A percentile compares a stretch with the other conserved stretches of the same genome.
phyloP scores from a whole-genome alignment of 2,888 invertebrate species.

The Pediacus dermestoides region DNA sequence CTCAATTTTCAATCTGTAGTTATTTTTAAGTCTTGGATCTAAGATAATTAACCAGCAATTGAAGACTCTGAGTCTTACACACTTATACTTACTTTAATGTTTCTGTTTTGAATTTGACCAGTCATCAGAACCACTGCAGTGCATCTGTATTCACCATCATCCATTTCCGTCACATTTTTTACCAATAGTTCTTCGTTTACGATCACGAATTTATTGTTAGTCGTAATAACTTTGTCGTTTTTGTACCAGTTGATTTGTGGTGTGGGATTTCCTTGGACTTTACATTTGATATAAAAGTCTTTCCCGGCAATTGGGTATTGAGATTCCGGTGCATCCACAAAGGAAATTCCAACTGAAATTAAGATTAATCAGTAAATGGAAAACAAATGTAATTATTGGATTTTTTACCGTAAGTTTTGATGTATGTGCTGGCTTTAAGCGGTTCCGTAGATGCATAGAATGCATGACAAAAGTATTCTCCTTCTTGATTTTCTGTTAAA shows the following conservation, averaged over 20 bases:
- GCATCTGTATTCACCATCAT: slow-evolving; percentile 84
- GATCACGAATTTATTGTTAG: slow-evolving; percentile 69
- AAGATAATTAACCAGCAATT: no score
- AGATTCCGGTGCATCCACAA: slow-evolving; percentile 79
- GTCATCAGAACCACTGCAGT: slow-evolving; percentile 80
- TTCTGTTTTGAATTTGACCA: slow-evolving; percentile 72
- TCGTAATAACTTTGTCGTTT: slow-evolving; percentile 67
- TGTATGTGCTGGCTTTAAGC: slow-evolving; percentile 62
- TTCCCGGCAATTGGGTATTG: slow-evolving; percentile 76
- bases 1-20: no score
- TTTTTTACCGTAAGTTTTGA: slow-evolving; percentile 70
- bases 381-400: slow-evolving; percentile 1
- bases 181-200: slow-evolving; percentile 74
- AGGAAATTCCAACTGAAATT: slow-evolving; percentile 72
- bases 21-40: no score
- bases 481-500: slow-evolving; percentile 72
- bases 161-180: slow-evolving; percentile 71
- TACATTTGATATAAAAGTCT: slow-evolving; percentile 76
- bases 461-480: slow-evolving; percentile 79
- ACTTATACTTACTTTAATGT: slow-evolving; percentile 63
- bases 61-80: no score
- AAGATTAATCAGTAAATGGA: slow-evolving; percentile 6
- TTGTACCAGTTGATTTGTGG: slow-evolving; percentile 85
- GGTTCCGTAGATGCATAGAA: slow-evolving; percentile 69
- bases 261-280: slow-evolving; percentile 79